Percentiles rank a stretch among this genome's conserved stretches.
Conservation (phyloP, 2,888 invertebrate species). For the Clivina fossor region DNA sequence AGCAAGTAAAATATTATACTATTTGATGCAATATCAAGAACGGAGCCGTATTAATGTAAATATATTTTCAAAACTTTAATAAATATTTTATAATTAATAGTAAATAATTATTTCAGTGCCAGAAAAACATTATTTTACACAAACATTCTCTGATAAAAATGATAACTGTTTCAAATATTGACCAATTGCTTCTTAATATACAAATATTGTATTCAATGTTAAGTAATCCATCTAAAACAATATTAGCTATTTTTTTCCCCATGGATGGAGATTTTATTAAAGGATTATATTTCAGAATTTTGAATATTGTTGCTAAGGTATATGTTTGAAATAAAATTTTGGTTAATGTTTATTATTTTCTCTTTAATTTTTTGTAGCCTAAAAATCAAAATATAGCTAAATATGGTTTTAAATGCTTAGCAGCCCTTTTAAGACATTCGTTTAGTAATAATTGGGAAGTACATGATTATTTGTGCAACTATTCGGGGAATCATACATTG, state of each 20-base stretch:
- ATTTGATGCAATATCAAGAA: constrained; percentile 14
- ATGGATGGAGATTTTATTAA: constrained; percentile 10
- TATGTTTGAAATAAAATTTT: neutral
- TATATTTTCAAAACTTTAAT: too few species aligned
- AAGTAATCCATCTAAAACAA: neutral
- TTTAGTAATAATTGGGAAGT: neutral
- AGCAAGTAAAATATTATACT: constrained; percentile 15
- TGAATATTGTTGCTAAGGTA: constrained; percentile 17
- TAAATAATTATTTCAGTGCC: constrained; percentile 10
- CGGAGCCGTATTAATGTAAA: constrained; percentile 1
- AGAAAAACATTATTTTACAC: constrained; percentile 1
- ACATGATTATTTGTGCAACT: constrained; percentile 5
- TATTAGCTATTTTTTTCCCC: constrained; percentile 7
- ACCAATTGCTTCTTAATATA: constrained; percentile 15
- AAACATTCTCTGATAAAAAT: constrained; percentile 8
- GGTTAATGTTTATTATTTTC: neutral
- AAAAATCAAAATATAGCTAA: neutral
- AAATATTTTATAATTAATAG: too few species aligned
- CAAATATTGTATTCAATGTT: constrained; percentile 12
- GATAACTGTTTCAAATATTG: neutral
- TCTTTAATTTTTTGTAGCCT: constrained; percentile 13
- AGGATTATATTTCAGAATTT: constrained; percentile 18
- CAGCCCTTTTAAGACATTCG: constrained; percentile 11
- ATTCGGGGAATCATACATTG: constrained; percentile 15
- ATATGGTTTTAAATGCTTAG: constrained; percentile 15